Base-by-base conservation (phyloP, 1,140 invertebrate genomes). In the Hylyphantes graminicola region DNA sequence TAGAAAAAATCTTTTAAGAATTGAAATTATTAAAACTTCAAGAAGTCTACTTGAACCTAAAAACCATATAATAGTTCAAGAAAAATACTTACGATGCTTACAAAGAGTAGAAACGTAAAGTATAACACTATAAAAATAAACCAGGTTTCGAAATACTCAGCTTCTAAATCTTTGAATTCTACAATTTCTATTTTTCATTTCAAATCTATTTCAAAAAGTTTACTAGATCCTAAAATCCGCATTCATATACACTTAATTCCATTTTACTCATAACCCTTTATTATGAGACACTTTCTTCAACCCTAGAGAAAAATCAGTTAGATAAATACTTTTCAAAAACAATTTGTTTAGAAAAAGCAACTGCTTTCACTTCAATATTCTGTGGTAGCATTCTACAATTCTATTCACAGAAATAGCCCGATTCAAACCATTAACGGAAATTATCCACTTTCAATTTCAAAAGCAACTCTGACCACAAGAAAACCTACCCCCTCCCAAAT, bases 331-430 rank as follows among this genome's bases (percentile, higher is more conserved):
- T 35, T 35, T 35, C 35, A 35, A 35, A 35, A 35, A 35, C 50
- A 78, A 54, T 78, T 21, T 53, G 7, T 21, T 7, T 35, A 76
- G 4, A 19, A 67, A 65, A 15, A 17, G 54, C 17, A 72, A 64
- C 70, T 55, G 64, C 53, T 65, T 73, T 70, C 73, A 73, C 67
- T 81, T 81, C 57, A 57, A 72, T 81, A 81, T 73, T 81, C 64
- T 57, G 79, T 35, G 21, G 68, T 59, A 54, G 65, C 63, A 81
- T 53, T 73, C 77, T 70, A 13, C 59, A 67, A 8, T 17, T 15
- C 19, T 81, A 53, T 59, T 35, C 35, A 35, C 35, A 35, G 35
- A 35, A 35, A 35, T 35, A 5, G 35, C 35, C 35, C 35, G 35
- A 35, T 35, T 35, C 35, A 35, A 13, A 50, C 67, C 68, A 81